Evolutionary conservation across 2,113 vertebrate species (phyloP).

Genomic region (Malurus elegans): DNA sequence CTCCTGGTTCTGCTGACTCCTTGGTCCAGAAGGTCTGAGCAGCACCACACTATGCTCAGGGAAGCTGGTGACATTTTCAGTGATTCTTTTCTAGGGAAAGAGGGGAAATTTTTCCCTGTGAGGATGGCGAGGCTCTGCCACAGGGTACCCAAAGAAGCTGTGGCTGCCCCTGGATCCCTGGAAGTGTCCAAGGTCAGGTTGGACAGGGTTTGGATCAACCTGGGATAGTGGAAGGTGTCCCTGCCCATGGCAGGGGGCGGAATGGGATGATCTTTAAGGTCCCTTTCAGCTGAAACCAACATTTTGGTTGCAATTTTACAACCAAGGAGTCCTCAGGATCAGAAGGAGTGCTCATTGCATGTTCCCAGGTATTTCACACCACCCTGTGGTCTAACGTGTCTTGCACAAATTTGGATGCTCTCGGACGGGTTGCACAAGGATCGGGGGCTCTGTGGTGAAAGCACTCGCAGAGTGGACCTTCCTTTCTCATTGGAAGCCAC

Average conservation of each 20-base stretch:
- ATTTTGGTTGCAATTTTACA: rapidly evolving
- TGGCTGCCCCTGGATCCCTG: background rate
- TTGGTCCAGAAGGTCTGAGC: background rate
- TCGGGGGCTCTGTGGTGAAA: background rate
- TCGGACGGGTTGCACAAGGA: background rate
- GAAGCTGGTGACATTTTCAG: background rate
- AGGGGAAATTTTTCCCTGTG: background rate
- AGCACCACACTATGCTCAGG: background rate
- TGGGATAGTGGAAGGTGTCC: background rate
- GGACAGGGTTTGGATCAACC: background rate
- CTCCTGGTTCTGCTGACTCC: background rate
- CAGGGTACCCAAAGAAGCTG: background rate
- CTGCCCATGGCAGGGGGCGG: background rate
- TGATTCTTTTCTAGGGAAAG: background rate
- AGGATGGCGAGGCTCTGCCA: background rate
- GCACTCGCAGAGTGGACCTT: background rate
- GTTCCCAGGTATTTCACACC: background rate
- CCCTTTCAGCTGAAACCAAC: background rate
- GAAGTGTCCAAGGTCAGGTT: background rate
- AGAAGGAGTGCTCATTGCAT: background rate
- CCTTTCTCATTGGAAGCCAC: background rate
- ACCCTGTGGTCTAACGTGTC: slow-evolving; percentile 13
- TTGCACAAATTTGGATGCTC: background rate
- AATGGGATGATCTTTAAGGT: background rate
- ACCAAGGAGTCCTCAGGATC: background rate